These are phyloP conservation scores for Bradypodion pumilum DNA, from an alignment of 2,797 vertebrate species.

Conservation along the genomic window DNA sequence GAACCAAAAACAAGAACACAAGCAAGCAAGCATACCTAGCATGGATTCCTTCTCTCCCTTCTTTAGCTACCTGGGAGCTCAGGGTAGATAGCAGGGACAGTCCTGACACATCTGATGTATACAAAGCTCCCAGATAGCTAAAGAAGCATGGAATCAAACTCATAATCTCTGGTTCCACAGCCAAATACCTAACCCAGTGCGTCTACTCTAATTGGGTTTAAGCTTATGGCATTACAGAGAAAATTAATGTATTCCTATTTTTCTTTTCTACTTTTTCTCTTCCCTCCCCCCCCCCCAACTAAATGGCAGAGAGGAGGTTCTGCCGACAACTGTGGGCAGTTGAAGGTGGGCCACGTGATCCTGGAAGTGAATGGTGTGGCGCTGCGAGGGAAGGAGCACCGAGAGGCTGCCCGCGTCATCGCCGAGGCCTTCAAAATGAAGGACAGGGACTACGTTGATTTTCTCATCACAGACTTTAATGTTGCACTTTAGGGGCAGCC, in stretches of 20 bases:
- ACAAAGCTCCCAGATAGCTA: no score
- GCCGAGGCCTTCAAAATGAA: slow-evolving; percentile 98
- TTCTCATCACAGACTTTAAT: slow-evolving; percentile 96
- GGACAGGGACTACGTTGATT: slow-evolving; percentile 92
- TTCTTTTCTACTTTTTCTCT: background rate
- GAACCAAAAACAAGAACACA: no score
- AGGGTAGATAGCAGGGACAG: no score
- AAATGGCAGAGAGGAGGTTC: slow-evolving; percentile 86
- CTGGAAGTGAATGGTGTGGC: slow-evolving; percentile 92
- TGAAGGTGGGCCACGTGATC: slow-evolving; percentile 98
- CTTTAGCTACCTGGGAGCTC: no score
- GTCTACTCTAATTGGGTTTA: no score
- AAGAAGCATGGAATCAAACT: no score
- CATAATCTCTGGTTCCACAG: no score
- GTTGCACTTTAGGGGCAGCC: slow-evolving; percentile 84
- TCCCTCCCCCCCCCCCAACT: background rate
- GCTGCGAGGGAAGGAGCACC: slow-evolving; percentile 89
- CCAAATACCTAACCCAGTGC: no score
- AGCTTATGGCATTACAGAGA: no score
- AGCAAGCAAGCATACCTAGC: no score
- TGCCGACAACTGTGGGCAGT: slow-evolving; percentile 92
- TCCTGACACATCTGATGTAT: no score
- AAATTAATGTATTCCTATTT: background rate
- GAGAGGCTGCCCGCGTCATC: slow-evolving; percentile 91
- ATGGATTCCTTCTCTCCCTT: no score